Base-by-base conservation (phyloP, 2,888 invertebrate species). In the Dynastes hyllus region DNA sequence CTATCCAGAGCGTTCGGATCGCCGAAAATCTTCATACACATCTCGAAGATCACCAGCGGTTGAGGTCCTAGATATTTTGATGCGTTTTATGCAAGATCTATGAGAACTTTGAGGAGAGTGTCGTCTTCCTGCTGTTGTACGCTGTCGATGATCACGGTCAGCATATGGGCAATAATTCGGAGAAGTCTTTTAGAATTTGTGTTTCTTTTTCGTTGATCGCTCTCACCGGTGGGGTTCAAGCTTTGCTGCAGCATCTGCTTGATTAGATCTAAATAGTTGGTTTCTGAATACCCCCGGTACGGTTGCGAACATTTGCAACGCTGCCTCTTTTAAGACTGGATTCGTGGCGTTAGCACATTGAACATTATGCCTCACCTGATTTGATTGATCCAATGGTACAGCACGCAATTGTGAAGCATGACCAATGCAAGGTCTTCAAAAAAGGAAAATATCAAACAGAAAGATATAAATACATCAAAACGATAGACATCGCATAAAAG, bases 221-320 rank as follows among this genome's bases (percentile, higher is more conserved):
- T 84, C 95, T 92, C 0, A 96, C 96, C 91, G n/a, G 91, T 90
- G 58, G 95, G 94, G 70, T 85, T 85, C 82, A 94, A 90, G 79
- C 96, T 95, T 85, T 96, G 95, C 81, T 94, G 92, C 84, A 98
- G 89, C 98, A 98, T 98, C 89, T 97, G 96, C 88, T 98, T 98
- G 85, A 99, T 98, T 50, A 97, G 92, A 85, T 96, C 95, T 82
- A 99, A 89, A 89, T 98, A 97, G 87, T 96, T 95, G 81, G 88
- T 97, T 97, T 55, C 99, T 99, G 91, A 99, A 99, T 76, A 99
- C 95, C 53, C 97, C 97, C 32, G 99, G 99, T 51, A 98, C 97
- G 84, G 96, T 93, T 82, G 97, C 95, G 87, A 99, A 98, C 91
- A 99, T 97, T 83, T 97, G 93, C 77, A 99, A 93, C 58, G 98